Evolutionary conservation across 2,888 invertebrate species (phyloP).

Genomic region (Maniola hyperantus): DNA sequence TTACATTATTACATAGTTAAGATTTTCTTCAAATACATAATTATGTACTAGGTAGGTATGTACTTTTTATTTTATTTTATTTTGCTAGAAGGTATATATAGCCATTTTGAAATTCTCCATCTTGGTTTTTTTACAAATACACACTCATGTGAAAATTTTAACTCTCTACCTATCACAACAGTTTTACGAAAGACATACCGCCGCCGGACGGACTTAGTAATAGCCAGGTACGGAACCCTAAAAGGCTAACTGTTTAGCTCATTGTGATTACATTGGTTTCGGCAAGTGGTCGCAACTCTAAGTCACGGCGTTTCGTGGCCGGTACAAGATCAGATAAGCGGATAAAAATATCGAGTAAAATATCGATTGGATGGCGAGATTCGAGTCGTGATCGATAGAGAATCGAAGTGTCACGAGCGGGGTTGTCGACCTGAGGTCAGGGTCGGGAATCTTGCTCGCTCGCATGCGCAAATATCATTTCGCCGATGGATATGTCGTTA

Average conservation of each 20-base stretch:
- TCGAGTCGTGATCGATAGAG: conserved; percentile 80
- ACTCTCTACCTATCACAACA: too few species aligned
- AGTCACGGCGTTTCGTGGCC: conserved; percentile 62
- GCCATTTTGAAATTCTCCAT: too few species aligned
- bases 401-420: conserved; percentile 81
- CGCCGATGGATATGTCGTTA: conserved; percentile 68
- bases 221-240: too few species aligned
- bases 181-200: too few species aligned
- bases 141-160: too few species aligned
- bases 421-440: conserved; percentile 76
- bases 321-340: conserved; percentile 69
- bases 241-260: conserved; percentile 64
- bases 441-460: conserved; percentile 68
- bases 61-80: too few species aligned
- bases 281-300: conserved; percentile 61
- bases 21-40: too few species aligned
- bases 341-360: conserved; percentile 67
- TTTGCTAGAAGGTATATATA: too few species aligned
- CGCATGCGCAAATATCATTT: conserved; percentile 70
- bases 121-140: too few species aligned
- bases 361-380: conserved; percentile 68
- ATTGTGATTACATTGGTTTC: conserved; percentile 64
- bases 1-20: too few species aligned
- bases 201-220: too few species aligned
- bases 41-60: too few species aligned